phyloP scores from a whole-genome alignment of 1,140 invertebrate genomes.

The Sitophilus oryzae region DNA sequence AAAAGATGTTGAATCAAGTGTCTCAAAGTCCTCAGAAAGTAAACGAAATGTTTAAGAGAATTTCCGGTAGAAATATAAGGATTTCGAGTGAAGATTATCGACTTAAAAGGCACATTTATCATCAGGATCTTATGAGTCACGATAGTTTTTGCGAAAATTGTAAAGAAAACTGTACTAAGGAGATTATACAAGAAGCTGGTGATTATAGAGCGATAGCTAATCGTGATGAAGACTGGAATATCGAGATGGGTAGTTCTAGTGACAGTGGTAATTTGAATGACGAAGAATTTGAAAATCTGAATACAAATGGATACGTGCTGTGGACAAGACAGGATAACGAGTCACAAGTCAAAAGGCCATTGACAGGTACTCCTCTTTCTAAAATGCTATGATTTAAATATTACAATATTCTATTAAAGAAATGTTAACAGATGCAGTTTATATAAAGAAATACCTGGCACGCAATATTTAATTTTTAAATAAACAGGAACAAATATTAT shows the following conservation, averaged over 20 bases:
- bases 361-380: too few relatives aligned
- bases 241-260: conserved; percentile 2
- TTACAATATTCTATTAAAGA: too few relatives aligned
- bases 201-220: too few relatives aligned
- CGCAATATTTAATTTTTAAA: too few relatives aligned
- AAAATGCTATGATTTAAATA: too few relatives aligned
- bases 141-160: neutral
- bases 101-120: neutral
- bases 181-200: neutral
- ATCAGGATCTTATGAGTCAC: neutral
- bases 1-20: neutral
- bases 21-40: conserved; percentile 8
- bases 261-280: conserved; percentile 9
- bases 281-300: conserved; percentile 10
- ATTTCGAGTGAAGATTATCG: neutral
- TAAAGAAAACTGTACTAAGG: neutral
- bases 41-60: conserved; percentile 18
- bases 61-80: neutral
- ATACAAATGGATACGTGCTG: neutral
- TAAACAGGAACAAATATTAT: too few relatives aligned
- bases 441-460: too few relatives aligned
- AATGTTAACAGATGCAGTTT: too few relatives aligned
- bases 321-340: too few relatives aligned
- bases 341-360: too few relatives aligned
- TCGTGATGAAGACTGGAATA: neutral